Percentiles rank a stretch among this genome's conserved stretches.
Evolutionary conservation across 2,797 vertebrate genomes (phyloP).

Genomic region (Lacerta agilis): DNA sequence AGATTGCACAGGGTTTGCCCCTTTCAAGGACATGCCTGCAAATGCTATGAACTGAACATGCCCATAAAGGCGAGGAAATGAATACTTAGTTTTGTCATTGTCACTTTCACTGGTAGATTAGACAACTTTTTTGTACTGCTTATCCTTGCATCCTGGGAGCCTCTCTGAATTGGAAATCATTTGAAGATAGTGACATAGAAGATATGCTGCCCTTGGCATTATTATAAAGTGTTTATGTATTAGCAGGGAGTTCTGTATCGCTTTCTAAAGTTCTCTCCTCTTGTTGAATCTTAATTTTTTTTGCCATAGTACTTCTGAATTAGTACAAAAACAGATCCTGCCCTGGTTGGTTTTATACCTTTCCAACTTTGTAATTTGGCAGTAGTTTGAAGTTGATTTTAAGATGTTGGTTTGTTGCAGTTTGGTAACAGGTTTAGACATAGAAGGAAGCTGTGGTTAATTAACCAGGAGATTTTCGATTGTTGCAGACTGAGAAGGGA

Average conservation of each 20-base stretch:
- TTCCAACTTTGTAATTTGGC: background rate
- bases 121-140: background rate
- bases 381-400: background rate
- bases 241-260: background rate
- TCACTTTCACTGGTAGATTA: background rate
- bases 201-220: background rate
- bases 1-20: background rate
- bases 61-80: background rate
- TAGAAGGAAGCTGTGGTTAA: no score
- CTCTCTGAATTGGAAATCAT: background rate
- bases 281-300: background rate
- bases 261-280: background rate
- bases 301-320: background rate
- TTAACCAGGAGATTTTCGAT: no score
- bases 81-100: background rate
- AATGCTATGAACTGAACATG: background rate
- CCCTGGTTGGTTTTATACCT: background rate
- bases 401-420: no score
- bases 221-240: background rate
- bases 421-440: no score
- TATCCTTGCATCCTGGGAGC: background rate
- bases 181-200: background rate
- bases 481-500: no score
- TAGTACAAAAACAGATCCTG: background rate
- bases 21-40: constrained; percentile 3